Evolutionary conservation across 2,797 vertebrate genomes (phyloP).

Genomic region (Ispidina picta): DNA sequence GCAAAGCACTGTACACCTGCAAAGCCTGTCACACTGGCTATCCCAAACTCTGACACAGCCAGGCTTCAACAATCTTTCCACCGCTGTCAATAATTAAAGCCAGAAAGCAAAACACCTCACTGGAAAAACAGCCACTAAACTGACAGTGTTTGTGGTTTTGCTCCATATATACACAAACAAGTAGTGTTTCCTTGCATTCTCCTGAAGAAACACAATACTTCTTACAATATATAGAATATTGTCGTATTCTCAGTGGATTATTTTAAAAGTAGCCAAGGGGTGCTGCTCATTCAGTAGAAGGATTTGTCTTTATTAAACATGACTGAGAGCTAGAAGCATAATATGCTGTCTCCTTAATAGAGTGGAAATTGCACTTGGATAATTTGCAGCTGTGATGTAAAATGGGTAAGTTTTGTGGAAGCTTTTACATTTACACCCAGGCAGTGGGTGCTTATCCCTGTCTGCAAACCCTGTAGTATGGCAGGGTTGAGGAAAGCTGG

Average conservation of each 20-base stretch:
- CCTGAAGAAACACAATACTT: slow-evolving; percentile 19
- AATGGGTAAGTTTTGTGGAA: neutral
- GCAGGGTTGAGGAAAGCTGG: neutral
- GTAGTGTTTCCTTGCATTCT: neutral
- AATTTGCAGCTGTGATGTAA: slow-evolving; percentile 44
- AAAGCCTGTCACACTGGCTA: slow-evolving; percentile 71
- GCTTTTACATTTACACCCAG: neutral
- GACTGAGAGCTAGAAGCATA: slow-evolving; percentile 49
- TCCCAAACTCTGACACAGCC: slow-evolving; percentile 49
- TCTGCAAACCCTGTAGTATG: neutral
- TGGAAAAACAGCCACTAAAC: neutral
- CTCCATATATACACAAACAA: neutral
- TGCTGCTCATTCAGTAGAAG: slow-evolving; percentile 39
- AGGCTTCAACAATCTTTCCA: slow-evolving; percentile 66
- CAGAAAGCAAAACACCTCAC: neutral
- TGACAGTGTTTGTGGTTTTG: neutral
- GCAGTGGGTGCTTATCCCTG: neutral
- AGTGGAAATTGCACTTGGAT: slow-evolving; percentile 45
- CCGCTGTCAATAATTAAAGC: slow-evolving; percentile 55
- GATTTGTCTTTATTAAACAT: slow-evolving; percentile 66
- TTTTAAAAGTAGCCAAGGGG: slow-evolving; percentile 58
- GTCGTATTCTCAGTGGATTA: slow-evolving; percentile 38
- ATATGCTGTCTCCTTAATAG: slow-evolving; percentile 18
- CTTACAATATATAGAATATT: slow-evolving; percentile 48
- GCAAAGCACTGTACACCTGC: slow-evolving; percentile 76